phyloP scores from a whole-genome alignment of 2,888 invertebrate genomes.

The Trissoscelio sp. region DNA sequence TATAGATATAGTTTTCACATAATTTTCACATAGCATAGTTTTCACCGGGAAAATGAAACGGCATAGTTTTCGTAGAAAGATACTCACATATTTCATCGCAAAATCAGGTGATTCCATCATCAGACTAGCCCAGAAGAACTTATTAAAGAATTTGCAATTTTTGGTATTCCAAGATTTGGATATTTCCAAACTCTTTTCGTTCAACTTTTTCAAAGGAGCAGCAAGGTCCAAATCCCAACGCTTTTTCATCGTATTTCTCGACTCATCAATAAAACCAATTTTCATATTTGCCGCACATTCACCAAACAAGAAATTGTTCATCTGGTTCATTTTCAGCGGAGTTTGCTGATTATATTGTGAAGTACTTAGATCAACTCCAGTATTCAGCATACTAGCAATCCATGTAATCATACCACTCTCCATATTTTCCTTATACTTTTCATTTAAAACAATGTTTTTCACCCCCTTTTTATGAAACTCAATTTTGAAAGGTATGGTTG shows the following conservation, averaged over 20 bases:
- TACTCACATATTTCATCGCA: no score
- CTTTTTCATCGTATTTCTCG: background rate
- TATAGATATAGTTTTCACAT: no score
- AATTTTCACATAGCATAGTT: no score
- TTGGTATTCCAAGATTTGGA: no score
- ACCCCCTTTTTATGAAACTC: constrained; percentile 13
- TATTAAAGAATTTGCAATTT: no score
- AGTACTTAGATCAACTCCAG: background rate
- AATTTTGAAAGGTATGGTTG: background rate
- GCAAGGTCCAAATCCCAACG: background rate
- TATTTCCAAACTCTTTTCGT: no score
- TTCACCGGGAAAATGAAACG: no score
- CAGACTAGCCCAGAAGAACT: no score
- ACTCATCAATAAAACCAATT: background rate
- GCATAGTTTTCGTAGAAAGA: no score
- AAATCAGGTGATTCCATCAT: no score
- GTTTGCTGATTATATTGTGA: background rate
- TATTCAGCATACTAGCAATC: background rate
- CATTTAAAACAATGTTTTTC: background rate
- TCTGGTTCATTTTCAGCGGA: background rate
- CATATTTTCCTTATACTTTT: background rate
- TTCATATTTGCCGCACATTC: background rate
- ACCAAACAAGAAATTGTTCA: constrained; percentile 6
- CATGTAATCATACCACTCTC: background rate
- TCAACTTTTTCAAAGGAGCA: background rate